A percentile compares a stretch with the other conserved stretches of the same genome.
These are phyloP conservation scores for Chromis chromis DNA, from an alignment of 2,797 vertebrate species.

Conservation along the genomic window DNA sequence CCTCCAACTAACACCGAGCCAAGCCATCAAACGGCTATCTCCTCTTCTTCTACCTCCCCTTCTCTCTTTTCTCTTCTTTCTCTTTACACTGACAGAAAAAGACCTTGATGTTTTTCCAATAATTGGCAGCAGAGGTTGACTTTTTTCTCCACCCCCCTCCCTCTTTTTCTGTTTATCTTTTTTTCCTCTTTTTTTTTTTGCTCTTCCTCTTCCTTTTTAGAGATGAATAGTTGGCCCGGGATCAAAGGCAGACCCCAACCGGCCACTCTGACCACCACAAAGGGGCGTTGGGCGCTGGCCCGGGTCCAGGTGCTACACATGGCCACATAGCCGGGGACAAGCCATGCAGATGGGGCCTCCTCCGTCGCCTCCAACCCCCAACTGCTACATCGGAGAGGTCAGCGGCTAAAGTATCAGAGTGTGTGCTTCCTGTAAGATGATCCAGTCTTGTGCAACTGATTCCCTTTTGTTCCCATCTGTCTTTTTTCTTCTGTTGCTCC, in stretches of 20 bases:
- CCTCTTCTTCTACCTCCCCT: constrained; percentile 54
- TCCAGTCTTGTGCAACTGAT: constrained; percentile 57
- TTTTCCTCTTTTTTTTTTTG: constrained; percentile 53
- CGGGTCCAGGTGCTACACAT: constrained; percentile 80
- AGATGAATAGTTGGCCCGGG: constrained; percentile 94
- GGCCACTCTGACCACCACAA: constrained; percentile 88
- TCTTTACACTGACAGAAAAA: constrained; percentile 78
- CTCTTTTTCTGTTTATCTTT: constrained; percentile 59
- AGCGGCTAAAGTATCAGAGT: constrained; percentile 84
- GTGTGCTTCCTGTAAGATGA: constrained; percentile 81
- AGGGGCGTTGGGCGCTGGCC: constrained; percentile 90
- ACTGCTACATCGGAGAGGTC: constrained; percentile 82
- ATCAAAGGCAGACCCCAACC: constrained; percentile 91
- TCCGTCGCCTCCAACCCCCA: constrained; percentile 55
- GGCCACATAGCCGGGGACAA: constrained; percentile 81
- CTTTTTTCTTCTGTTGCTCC: constrained; percentile 29
- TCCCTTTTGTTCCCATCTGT: constrained; percentile 65
- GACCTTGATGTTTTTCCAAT: constrained; percentile 94
- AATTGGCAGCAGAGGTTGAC: constrained; percentile 93
- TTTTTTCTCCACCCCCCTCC: constrained; percentile 65
- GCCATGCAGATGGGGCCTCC: constrained; percentile 85
- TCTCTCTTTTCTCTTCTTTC: constrained; percentile 63
- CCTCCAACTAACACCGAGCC: constrained; percentile 69
- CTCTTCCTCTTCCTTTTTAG: constrained; percentile 89
- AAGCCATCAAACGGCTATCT: constrained; percentile 70